Evolutionary conservation across 2,797 vertebrate species (phyloP), one percentile per base, ranked within the genome.

Genomic region (Alfaro cultratus): DNA sequence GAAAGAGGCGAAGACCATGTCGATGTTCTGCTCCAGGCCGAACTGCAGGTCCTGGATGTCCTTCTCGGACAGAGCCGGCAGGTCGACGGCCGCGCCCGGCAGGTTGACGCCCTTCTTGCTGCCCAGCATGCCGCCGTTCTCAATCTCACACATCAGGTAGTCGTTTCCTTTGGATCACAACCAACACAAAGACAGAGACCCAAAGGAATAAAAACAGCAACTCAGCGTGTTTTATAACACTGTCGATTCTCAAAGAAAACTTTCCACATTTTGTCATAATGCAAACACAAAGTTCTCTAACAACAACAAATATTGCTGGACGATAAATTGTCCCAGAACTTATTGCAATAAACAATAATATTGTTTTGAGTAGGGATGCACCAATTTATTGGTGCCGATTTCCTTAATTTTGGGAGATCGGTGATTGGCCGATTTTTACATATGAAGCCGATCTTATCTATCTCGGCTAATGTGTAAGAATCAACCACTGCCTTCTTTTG

Each of bases 41-140:
- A 99, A 99, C 91, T 96, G 95, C 51, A 99, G 95, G 88, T 99
- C 99, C 92, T 97, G 93, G 79, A 99, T 92, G 94, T 99, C 99
- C 94, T 99, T 99, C 81, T 97, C 96, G 0, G 98, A 99, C 83
- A 99, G 93, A 0, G 99, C 98, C 0, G 99, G 99, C 82, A 99
- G 96, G 89, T 99, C 99, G 0, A 99, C 98, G 0, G 97, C 97
- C 0, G 98, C 98, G 0, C 98, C 99, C 0, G 99, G 98, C 60
- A 99, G 95, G 93, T 99, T 99, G 84, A 99, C 97, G 0, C 99
- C 98, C 88, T 99, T 99, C 96, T 99, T 99, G 95, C 98, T 99
- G 85, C 99, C 99, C 0, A 99, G 91, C 76, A 88, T 93, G 34
- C 98, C 98, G 0, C 98, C 98, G 0, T 99, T 99, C 91, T 99